These are phyloP conservation scores for Xiphophorus maculatus DNA, from an alignment of 2,113 vertebrate species.

Conservation along the genomic window DNA sequence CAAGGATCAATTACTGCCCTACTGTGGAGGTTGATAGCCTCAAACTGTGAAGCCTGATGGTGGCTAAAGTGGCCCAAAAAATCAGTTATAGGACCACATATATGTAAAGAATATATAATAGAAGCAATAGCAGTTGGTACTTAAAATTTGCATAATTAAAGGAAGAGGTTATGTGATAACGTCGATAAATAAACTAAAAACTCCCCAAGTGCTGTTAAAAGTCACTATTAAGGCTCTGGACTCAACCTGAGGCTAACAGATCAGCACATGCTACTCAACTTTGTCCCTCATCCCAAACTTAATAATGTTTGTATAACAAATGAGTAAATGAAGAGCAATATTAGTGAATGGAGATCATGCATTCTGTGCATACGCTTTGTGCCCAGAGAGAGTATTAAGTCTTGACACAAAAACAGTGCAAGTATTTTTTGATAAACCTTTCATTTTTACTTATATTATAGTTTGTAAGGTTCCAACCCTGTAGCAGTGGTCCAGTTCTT, in stretches of 20 bases:
- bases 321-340: not conserved
- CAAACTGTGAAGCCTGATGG: not conserved
- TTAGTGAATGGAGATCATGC: not conserved
- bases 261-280: not conserved
- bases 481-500: no score
- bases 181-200: no score
- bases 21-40: not conserved
- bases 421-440: not conserved
- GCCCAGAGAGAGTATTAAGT: not conserved
- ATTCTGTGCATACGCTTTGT: not conserved
- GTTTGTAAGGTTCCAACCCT: no score
- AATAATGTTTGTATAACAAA: not conserved
- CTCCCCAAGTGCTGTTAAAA: not conserved
- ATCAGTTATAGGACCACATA: not conserved
- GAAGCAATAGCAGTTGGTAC: no score
- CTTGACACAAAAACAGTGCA: not conserved
- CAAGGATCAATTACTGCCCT: slow-evolving; percentile 6
- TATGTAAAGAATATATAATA: not conserved
- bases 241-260: no score
- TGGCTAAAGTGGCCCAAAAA: not conserved
- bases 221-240: not conserved
- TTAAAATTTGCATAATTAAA: no score
- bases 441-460: not conserved
- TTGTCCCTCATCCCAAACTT: not conserved
- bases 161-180: no score